Evolutionary conservation across 2,113 vertebrate species (phyloP), one percentile per base, ranked within the genome.

Genomic region (Speoplatyrhinus poulsoni): DNA sequence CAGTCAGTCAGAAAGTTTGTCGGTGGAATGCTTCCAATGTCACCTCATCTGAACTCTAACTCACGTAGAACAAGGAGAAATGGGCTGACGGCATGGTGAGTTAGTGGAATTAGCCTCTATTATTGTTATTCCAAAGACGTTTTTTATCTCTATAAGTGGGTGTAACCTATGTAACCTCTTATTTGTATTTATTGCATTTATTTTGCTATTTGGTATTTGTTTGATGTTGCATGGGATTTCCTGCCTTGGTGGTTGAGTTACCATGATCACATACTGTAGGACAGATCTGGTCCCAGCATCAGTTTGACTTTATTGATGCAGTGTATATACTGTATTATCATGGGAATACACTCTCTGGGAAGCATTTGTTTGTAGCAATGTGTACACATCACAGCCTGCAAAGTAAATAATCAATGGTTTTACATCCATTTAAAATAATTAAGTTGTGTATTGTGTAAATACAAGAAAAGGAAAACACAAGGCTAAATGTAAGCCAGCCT

Each of bases 61-160:
- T 84, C 85, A 83, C 49, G 67, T 61, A 63, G 49, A 13, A 59
- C 61, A 46, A 72, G 55, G 17, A 77, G 60, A 57, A 69, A 36
- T 62, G 78, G 87, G 76, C 78, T 70, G 73, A 67, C 81, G 72
- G 65, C 81, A 81, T 50, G 88, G 91, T 92, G 81, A 87, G 91
- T 92, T 52, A 63, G 65, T 78, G 74, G 75, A 66, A 62, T 59
- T 59, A 12, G 46, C 70, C 74, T 85, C 64, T 70, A 19, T 64
- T 26, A 26, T 26, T 26, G 26, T 26, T 26, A 26, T 26, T 26
- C 2, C 26, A 26, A 26, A 26, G 26, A 26, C 2, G 26, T 26
- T 26, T 26, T 26, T 26, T 3, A 26, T 26, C 52, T 60, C 60
- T 53, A 13, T 53, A 12, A 53, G n/a, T 53, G 12, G 9, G n/a